Base-by-base conservation (phyloP, 1,140 invertebrate genomes). In the Pogonomyrmex californicus region DNA sequence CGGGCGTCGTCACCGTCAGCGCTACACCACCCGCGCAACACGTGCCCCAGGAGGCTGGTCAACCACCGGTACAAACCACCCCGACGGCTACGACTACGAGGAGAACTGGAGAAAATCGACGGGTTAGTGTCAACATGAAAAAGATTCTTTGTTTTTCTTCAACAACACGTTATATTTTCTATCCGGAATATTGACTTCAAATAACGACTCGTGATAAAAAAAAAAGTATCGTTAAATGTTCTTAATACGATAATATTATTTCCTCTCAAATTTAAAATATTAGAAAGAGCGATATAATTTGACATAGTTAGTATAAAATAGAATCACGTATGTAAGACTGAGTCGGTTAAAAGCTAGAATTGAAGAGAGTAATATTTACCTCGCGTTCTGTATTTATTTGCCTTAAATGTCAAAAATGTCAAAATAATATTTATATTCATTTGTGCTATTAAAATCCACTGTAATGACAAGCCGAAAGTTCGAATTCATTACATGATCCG, bases 41-140 rank as follows among this genome's bases (percentile, higher is more conserved):
- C 93, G 94, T 94, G 94, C 95, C 95, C 41, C 94, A 95, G 77
- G 95, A 95, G 91, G 95, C 94, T 87, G 95, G 93, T 68, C 95
- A 95, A 70, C 94, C 95, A 79, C 93, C 95, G 82, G 93, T 93
- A 87, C 92, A 94, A 90, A 93, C 93, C 9, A 92, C 94, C 9
- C 87, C 92, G 7, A 91, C 93, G 7, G 89, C 92, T 5, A 92
- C 93, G 3, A 90, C 91, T 2, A 91, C 91, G 1, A 92, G 95
- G 76, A 90, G 95, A 88, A 93, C 95, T 0, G 94, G 95, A 54
- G 95, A 95, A 89, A 95, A 95, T 90, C 94, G 95, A 94, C 93
- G 95, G 94, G 95, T 95, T 92, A 91, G 95, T 95, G 79, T 94
- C 76, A 76, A 23, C 17, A 36, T 44, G 7, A 14, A 60, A 33